These are phyloP conservation scores for Delia radicum DNA, from an alignment of 1,140 invertebrate genomes.

Conservation along the genomic window DNA sequence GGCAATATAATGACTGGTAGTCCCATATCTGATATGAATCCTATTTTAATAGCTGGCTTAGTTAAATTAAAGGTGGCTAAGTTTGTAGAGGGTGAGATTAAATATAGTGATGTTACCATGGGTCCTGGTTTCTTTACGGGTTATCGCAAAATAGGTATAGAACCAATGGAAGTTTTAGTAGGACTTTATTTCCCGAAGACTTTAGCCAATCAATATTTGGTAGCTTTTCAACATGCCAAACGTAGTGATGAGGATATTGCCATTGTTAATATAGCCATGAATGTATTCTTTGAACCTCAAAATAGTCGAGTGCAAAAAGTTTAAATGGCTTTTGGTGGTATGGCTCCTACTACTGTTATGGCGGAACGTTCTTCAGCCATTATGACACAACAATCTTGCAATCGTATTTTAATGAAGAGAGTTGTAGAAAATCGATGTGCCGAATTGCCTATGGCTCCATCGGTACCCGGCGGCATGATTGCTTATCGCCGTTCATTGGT, in stretches of 20 bases:
- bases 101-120: slow-evolving; percentile 66
- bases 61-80: no score
- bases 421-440: slow-evolving; percentile 78
- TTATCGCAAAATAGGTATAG: no score
- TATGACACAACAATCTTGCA: no score
- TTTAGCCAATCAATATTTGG: slow-evolving; percentile 72
- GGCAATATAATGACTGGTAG: slow-evolving; percentile 94
- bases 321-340: slow-evolving; percentile 80
- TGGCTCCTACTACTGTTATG: slow-evolving; percentile 91
- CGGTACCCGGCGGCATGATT: slow-evolving; percentile 89
- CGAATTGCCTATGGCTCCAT: slow-evolving; percentile 74
- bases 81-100: slow-evolving; percentile 58
- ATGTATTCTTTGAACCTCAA: slow-evolving; percentile 70
- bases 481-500: slow-evolving; percentile 80
- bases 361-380: no score
- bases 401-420: no score
- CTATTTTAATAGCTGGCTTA: no score
- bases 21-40: no score
- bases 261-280: no score
- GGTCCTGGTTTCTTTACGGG: no score
- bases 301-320: slow-evolving; percentile 64
- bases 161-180: no score
- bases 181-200: no score
- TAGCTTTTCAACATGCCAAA: slow-evolving; percentile 89
- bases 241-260: slow-evolving; percentile 90